These are phyloP conservation scores for Uropetala carovei DNA, from an alignment of 2,888 invertebrate species.

Conservation along the genomic window DNA sequence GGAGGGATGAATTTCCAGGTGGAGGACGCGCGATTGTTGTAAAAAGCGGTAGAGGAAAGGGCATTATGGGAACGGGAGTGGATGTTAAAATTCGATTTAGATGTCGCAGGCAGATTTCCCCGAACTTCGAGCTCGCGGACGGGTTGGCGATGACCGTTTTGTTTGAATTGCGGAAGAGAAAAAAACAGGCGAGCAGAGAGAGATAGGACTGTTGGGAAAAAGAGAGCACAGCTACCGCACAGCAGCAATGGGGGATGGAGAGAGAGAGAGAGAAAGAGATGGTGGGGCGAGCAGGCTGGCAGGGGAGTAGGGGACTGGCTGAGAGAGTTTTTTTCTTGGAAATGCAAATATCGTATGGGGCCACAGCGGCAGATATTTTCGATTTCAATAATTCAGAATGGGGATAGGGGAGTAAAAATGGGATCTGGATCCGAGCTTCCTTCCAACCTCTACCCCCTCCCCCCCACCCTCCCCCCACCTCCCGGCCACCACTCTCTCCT, in stretches of 20 bases:
- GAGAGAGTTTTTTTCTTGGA: constrained; percentile 62
- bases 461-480: not conserved
- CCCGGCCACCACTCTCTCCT: not conserved
- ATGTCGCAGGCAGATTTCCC: not conserved
- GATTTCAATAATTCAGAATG: constrained; percentile 64
- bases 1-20: too few relatives aligned
- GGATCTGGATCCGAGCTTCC: constrained; percentile 54
- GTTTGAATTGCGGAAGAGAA: not conserved
- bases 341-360: constrained; percentile 63
- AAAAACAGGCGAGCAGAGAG: not conserved
- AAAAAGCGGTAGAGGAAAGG: too few relatives aligned
- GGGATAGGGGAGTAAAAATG: constrained; percentile 64
- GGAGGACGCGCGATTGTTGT: too few relatives aligned
- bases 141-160: not conserved
- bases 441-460: not conserved
- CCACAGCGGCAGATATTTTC: constrained; percentile 64
- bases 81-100: too few relatives aligned
- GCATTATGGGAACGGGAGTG: too few relatives aligned
- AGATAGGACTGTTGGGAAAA: not conserved
- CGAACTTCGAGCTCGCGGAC: not conserved
- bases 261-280: not conserved
- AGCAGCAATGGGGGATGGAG: not conserved
- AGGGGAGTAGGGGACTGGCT: not conserved
- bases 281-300: not conserved
- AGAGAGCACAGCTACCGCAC: not conserved